A percentile compares a stretch with the other conserved stretches of the same genome.
Conservation (phyloP, 2,797 vertebrate genomes). For the Enteromius afrohamiltoni region DNA sequence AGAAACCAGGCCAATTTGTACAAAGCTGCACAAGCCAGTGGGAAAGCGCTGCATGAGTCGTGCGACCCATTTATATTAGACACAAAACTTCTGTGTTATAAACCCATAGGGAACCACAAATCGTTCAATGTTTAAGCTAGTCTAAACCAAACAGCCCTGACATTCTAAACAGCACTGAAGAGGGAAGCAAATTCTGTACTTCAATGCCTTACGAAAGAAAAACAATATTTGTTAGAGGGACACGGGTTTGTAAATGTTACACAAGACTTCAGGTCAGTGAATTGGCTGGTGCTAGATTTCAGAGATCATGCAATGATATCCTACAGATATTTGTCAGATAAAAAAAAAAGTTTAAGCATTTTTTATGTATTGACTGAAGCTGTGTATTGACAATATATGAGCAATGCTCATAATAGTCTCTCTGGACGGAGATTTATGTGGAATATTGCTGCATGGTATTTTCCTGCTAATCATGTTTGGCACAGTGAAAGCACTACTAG, state of each 20-base stretch:
- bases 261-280: not conserved
- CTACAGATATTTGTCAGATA: not conserved
- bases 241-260: not conserved
- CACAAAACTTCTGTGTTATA: not conserved
- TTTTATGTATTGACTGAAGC: not conserved
- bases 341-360: not conserved
- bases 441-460: not conserved
- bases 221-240: not conserved
- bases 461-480: not conserved
- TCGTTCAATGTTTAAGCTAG: not conserved
- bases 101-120: constrained; percentile 24
- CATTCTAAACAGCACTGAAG: not conserved
- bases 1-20: constrained; percentile 35
- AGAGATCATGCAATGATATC: not conserved
- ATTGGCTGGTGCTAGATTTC: too few relatives aligned
- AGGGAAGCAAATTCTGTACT: not conserved
- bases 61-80: constrained; percentile 27
- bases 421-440: not conserved
- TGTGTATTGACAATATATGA: not conserved
- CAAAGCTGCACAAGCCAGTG: constrained; percentile 32
- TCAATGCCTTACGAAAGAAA: not conserved
- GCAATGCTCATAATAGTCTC: not conserved
- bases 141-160: constrained; percentile 1
- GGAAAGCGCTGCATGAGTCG: constrained; percentile 15
- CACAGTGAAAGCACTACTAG: not conserved